Conservation (phyloP, 2,888 invertebrate species). For the Megalurothrips usitatus region DNA sequence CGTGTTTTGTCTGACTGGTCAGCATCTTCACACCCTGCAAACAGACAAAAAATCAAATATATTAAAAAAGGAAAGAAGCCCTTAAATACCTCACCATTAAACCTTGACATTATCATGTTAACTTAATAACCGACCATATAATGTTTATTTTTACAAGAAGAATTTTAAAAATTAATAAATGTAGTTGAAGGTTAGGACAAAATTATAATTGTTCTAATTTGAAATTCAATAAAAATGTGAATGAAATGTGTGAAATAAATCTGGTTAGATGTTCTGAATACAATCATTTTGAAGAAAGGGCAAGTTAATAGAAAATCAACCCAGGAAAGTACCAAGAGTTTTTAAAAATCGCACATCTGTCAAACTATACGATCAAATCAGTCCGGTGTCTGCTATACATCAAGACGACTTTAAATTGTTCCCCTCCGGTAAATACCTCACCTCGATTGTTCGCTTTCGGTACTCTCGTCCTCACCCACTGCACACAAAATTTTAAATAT, state of each 20-base stretch:
- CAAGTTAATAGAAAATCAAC: background rate
- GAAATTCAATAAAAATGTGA: background rate
- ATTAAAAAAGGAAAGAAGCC: background rate
- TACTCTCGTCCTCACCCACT: background rate
- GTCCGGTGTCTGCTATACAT: background rate
- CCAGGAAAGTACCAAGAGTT: background rate
- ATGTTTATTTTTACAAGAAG: background rate
- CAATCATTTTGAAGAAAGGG: background rate
- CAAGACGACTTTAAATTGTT: background rate
- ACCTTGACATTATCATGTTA: too few species aligned
- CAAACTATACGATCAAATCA: background rate
- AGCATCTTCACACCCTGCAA: slow-evolving; percentile 44
- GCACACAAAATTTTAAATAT: background rate
- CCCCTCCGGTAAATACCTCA: background rate
- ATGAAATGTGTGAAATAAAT: background rate
- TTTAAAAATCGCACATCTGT: background rate
- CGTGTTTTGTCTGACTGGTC: slow-evolving; percentile 69
- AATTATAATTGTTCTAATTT: background rate
- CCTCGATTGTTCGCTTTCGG: background rate
- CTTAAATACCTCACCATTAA: background rate
- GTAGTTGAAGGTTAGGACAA: background rate
- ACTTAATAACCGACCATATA: background rate
- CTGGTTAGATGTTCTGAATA: background rate
- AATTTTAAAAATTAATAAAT: background rate
- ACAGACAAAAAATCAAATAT: background rate